These are phyloP conservation scores for Proctacanthus coquilletti DNA, from an alignment of 1,140 invertebrate genomes.

Conservation along the genomic window DNA sequence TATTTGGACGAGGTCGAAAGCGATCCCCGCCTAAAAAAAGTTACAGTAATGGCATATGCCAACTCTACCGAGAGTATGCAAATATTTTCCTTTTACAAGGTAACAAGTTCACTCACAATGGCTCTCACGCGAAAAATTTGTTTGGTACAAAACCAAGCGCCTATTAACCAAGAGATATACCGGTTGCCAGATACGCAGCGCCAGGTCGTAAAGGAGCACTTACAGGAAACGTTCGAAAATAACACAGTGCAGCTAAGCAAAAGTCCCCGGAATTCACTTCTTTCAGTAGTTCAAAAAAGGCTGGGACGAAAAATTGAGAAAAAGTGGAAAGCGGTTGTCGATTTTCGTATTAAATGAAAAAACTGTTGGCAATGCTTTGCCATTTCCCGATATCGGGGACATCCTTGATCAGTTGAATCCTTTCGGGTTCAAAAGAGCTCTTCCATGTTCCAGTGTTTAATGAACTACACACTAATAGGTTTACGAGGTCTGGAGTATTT, in stretches of 20 bases:
- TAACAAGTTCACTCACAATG: no score
- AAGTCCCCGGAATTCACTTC: conserved; percentile 9
- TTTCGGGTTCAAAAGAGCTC: conserved; percentile 16
- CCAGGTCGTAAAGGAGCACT: background rate
- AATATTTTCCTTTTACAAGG: no score
- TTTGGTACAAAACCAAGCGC: no score
- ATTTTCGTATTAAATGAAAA: conserved; percentile 19
- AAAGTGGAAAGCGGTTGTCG: conserved; percentile 16
- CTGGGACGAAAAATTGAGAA: conserved; percentile 6
- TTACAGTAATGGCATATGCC: no score
- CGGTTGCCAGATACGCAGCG: background rate
- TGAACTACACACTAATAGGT: conserved; percentile 12
- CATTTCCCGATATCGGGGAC: conserved; percentile 32
- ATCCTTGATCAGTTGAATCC: conserved; percentile 25
- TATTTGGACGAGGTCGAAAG: no score
- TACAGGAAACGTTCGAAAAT: background rate
- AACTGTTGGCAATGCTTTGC: conserved; percentile 29
- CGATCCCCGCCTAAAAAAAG: no score
- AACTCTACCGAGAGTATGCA: no score
- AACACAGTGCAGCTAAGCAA: conserved; percentile 1
- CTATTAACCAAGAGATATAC: no score
- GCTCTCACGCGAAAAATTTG: no score
- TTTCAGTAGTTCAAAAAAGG: conserved; percentile 11
- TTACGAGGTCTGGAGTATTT: conserved; percentile 5
- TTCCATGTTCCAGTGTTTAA: conserved; percentile 12